Percentiles rank a stretch among this genome's conserved stretches.
Evolutionary conservation across 2,113 vertebrate genomes (phyloP).

Genomic region (Himantopus leucocephalus): DNA sequence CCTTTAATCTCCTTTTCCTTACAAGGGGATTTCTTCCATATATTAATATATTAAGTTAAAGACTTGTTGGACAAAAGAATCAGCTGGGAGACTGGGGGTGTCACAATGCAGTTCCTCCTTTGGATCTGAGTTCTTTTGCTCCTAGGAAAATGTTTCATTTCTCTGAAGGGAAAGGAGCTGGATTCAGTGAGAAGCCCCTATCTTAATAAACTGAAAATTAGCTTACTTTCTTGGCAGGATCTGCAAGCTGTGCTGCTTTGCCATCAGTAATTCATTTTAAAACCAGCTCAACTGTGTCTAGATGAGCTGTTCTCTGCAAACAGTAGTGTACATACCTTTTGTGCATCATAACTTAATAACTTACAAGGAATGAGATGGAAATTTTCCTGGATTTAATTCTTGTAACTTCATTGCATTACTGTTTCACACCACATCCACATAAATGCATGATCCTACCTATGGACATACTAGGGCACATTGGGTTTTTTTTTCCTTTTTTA

Average conservation of each 20-base stretch:
- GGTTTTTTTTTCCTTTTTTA: neutral
- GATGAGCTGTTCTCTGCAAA: neutral
- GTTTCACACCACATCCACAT: neutral
- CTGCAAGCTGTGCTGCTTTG: neutral
- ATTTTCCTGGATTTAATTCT: neutral
- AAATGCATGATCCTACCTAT: neutral
- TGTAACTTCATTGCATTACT: neutral
- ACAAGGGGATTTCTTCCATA: neutral
- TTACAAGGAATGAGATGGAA: neutral
- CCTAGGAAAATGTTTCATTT: neutral
- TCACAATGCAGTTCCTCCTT: neutral
- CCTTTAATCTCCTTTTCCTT: neutral
- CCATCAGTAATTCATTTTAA: neutral
- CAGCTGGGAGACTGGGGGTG: neutral
- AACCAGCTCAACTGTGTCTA: neutral
- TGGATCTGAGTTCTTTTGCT: neutral
- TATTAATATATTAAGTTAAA: neutral
- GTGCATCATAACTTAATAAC: neutral
- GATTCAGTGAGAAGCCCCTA: neutral
- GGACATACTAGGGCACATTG: neutral
- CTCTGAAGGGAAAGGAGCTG: fast-evolving
- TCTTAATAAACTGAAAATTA: neutral
- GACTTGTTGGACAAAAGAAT: neutral
- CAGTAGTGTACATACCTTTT: neutral
- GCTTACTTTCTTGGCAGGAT: neutral